Base-by-base conservation (phyloP, 1,140 invertebrate species). In the Drosophila ficusphila region DNA sequence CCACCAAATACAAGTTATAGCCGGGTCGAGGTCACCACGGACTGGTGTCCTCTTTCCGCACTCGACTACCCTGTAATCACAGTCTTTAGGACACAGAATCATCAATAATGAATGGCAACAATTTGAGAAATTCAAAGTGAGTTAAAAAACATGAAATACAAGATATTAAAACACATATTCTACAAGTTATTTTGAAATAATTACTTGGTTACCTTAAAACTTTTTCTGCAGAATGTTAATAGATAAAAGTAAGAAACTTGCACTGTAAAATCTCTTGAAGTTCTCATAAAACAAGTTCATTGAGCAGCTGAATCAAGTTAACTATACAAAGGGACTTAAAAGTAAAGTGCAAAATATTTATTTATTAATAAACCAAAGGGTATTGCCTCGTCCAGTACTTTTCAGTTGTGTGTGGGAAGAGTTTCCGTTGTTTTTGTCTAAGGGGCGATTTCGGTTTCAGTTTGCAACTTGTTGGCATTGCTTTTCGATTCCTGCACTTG, bases 401-500 rank as follows among this genome's bases (percentile, higher is more conserved):
- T 18, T 8, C 3, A 9, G 5, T 11, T 23, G 33, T 47, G 6
- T 18, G 19, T 21, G 33, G 14, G 14, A 38, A 25, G 7, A 25
- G 29, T 36, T 23, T 19, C 14, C 9, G n/a, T 27, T 44, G n/a
- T 36, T 41, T 58, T 29, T 29, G 34, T 47, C 44, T 44, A 31
- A 29, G 25, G 62, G 68, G 18, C 36, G 49, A 44, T 56, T 69
- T 70, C 54, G 29, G 71, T 65, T 74, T 65, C 70, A 74, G 70
- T 65, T 51, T 46, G 12, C 34, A 65, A 56, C 71, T 76, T 75
- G 60, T 75, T 75, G 72, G 70, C 71, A 70, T 73, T 86, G 81
- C 68, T 53, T 64, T 81, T 81, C 82, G 76, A 81, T 88, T 81
- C 60, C 49, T 54, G 49, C 44, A 52, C 52, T 60, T 58, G 60